These are phyloP conservation scores for Orthosia cruda DNA, from an alignment of 2,888 invertebrate genomes.

Conservation along the genomic window DNA sequence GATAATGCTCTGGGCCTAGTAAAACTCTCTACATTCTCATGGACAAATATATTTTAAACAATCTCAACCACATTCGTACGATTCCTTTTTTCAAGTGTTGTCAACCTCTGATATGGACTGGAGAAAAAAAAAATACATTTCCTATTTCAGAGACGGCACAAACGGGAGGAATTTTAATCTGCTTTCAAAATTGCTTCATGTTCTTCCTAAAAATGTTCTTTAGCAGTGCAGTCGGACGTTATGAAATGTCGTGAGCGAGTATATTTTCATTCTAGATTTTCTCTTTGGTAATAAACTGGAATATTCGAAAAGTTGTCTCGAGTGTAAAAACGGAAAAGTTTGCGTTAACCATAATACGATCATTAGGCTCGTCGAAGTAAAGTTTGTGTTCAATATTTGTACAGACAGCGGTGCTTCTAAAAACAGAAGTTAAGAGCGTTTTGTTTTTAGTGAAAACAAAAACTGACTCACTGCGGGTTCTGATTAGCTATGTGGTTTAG, in stretches of 20 bases:
- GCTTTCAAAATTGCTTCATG: slow-evolving; percentile 63
- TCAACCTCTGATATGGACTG: slow-evolving; percentile 51
- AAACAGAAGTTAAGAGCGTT: slow-evolving; percentile 89
- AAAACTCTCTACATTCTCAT: slow-evolving; percentile 56
- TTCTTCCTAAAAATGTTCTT: slow-evolving; percentile 49
- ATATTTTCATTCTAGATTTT: slow-evolving; percentile 25
- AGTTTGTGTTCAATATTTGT: slow-evolving; percentile 81
- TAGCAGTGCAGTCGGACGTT: slow-evolving; percentile 34
- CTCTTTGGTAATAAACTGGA: slow-evolving; percentile 28
- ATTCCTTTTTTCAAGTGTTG: slow-evolving; percentile 19
- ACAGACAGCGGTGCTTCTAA: slow-evolving; percentile 79
- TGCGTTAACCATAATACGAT: slow-evolving; percentile 69
- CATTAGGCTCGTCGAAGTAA: slow-evolving; percentile 81
- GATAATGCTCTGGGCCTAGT: slow-evolving; percentile 61
- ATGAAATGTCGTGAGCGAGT: slow-evolving; percentile 29
- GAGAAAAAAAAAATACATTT: slow-evolving; percentile 51
- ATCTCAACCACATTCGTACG: neutral
- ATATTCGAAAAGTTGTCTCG: slow-evolving; percentile 29
- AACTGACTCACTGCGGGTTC: slow-evolving; percentile 70
- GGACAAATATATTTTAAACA: slow-evolving; percentile 49
- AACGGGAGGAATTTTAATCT: slow-evolving; percentile 62
- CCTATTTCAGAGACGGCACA: slow-evolving; percentile 51
- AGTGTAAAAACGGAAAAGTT: slow-evolving; percentile 43
- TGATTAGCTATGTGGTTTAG: slow-evolving; percentile 65
- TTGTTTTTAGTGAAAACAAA: slow-evolving; percentile 88